Evolutionary conservation across 2,113 vertebrate species (phyloP), one percentile per base, ranked within the genome.

Genomic region (Polyodon spathula): DNA sequence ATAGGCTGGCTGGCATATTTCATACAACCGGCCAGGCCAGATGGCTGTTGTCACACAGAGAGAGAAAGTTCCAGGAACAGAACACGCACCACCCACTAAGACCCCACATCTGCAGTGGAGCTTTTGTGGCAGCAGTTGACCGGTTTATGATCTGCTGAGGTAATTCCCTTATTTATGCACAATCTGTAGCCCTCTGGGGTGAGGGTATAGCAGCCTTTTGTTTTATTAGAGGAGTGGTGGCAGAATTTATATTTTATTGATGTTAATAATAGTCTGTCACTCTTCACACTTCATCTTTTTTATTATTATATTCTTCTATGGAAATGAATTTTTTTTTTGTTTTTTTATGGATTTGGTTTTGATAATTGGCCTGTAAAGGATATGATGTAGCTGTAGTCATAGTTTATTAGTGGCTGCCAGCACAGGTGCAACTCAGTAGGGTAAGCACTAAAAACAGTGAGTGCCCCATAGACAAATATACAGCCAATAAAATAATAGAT

Each of bases 81-180:
- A 58, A 65, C 59, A 70, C 61, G 69, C 73, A 71, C 70, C 62
- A 73, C 75, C 75, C 74, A 69, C 71, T 65, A 73, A 71, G 75
- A 71, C 75, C 66, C 64, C 69, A 71, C 81, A 83, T 81, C 76
- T 79, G 79, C 72, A 68, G 62, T 84, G 80, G 78, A 76, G 73
- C 73, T 74, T 72, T 61, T 60, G 11, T 15, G 8, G 54, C 62
- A 43, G 37, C 14, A 44, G 58, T 58, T 57, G 37, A 42, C 58
- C 15, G 15, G 42, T 10, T 44, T 15, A 54, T 48, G 69, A 67
- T 74, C 73, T 68, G 63, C 65, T 66, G 38, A 44, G 27, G 62
- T 58, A 58, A 43, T 66, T 59, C 63, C 78, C 65, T 65, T 68
- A 65, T 71, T 71, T 66, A 48, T 64, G 54, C 69, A 73, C 37